These are phyloP conservation scores for Oreohelix idahoensis DNA, from an alignment of 1,140 invertebrate species.

Conservation along the genomic window DNA sequence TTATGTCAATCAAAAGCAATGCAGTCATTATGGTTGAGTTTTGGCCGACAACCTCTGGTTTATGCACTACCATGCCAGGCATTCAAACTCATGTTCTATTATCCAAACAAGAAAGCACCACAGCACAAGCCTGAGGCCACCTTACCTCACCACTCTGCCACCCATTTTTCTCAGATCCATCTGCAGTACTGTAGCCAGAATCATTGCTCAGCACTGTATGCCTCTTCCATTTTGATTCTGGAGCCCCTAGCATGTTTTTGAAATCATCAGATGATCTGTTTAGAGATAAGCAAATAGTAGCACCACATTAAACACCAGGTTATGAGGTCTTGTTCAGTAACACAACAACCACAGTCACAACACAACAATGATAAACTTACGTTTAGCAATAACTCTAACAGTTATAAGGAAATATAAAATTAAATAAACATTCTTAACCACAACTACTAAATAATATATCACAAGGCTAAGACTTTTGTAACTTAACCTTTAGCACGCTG, in stretches of 20 bases:
- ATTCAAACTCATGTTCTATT: background rate
- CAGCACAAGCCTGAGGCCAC: background rate
- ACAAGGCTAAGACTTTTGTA: no score
- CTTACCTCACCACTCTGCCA: slow-evolving; percentile 82
- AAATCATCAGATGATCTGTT: slow-evolving; percentile 66
- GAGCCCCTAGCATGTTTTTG: slow-evolving; percentile 59
- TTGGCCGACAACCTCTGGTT: background rate
- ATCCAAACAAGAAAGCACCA: slow-evolving; percentile 10
- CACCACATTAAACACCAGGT: no score
- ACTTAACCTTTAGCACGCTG: no score
- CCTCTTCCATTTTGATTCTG: slow-evolving; percentile 65
- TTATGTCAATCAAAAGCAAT: no score
- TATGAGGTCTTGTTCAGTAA: no score
- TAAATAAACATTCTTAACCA: no score
- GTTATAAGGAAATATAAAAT: no score
- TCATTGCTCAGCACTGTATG: slow-evolving; percentile 75
- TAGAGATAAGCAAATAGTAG: background rate
- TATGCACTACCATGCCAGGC: background rate
- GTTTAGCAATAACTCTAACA: no score
- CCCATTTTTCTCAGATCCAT: slow-evolving; percentile 82
- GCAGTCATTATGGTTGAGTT: no score
- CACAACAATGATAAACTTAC: no score
- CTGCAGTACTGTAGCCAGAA: slow-evolving; percentile 88
- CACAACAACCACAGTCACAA: no score
- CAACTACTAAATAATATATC: no score